Evolutionary conservation across 2,113 vertebrate species (phyloP).

Genomic region (Athene noctua): DNA sequence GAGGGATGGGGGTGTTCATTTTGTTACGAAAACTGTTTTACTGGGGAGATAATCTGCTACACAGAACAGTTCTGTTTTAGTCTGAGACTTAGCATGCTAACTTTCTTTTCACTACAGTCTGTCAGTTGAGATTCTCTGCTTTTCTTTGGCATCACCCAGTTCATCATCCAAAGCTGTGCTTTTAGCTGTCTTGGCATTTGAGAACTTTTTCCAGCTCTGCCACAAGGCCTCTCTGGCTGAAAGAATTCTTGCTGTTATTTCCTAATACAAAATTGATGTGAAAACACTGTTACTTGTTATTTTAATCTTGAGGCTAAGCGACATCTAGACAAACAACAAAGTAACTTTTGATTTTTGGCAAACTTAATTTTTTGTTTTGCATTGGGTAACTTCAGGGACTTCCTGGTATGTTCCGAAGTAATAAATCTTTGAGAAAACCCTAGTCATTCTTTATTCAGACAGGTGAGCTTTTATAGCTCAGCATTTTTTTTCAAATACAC

Average conservation of each 20-base stretch:
- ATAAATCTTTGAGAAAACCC: not conserved
- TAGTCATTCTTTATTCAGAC: not conserved
- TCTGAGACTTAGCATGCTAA: not conserved
- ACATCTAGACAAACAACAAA: not conserved
- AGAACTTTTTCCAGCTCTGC: not conserved
- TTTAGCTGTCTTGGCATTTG: slow-evolving; percentile 11
- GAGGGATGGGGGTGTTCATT: not conserved
- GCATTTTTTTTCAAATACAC: not conserved
- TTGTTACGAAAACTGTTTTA: not conserved
- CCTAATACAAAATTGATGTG: not conserved
- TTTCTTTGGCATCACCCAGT: not conserved
- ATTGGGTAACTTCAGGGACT: not conserved
- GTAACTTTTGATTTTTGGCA: not conserved
- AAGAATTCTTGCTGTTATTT: not conserved
- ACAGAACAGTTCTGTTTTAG: no score
- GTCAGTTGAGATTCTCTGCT: not conserved
- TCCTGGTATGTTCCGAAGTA: not conserved
- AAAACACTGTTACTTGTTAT: not conserved
- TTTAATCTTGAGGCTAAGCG: not conserved
- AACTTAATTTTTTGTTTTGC: not conserved
- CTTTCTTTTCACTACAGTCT: not conserved
- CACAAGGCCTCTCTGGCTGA: not conserved
- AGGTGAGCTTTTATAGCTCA: not conserved
- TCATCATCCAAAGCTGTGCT: not conserved
- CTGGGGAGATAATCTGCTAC: not conserved